Evolutionary conservation across 53 echinoderm and acorn worm genomes (phyloP).

Genomic region (Apostichopus leukothele): DNA sequence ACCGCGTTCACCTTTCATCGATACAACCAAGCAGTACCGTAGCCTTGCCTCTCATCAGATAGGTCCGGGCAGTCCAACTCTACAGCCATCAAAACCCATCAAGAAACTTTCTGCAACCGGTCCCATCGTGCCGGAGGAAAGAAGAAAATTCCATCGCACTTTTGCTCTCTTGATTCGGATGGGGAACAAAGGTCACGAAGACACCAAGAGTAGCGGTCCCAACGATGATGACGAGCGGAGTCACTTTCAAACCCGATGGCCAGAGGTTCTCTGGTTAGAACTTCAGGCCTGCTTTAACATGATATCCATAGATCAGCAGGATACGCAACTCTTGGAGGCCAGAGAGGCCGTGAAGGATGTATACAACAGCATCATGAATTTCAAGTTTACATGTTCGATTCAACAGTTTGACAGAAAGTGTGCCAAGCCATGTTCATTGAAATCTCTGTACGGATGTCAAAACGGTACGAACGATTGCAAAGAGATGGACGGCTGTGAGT

Average conservation of each 20-base stretch:
- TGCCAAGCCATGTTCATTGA: conserved; percentile 28
- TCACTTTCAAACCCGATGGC: conserved; percentile 72
- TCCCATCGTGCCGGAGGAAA: conserved; percentile 45
- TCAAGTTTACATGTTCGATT: conserved; percentile 52
- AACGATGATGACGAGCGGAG: not conserved
- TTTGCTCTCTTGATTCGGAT: conserved; percentile 86
- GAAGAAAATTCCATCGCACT: conserved; percentile 78
- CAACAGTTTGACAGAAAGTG: not conserved
- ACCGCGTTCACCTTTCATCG: conserved; percentile 43
- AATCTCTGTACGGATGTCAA: not conserved
- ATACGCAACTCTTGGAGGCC: conserved; percentile 57
- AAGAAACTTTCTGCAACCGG: conserved; percentile 30
- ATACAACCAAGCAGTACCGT: conserved; percentile 44
- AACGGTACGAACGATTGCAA: not conserved
- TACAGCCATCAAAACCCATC: not conserved
- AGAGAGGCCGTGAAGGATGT: conserved; percentile 62
- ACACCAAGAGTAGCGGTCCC: conserved; percentile 34
- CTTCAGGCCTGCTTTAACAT: conserved; percentile 79
- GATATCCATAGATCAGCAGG: conserved; percentile 73
- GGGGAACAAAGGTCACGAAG: conserved; percentile 71
- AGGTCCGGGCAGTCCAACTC: not conserved
- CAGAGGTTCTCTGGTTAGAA: conserved; percentile 85
- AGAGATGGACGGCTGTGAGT: not conserved
- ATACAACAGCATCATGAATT: conserved; percentile 65
- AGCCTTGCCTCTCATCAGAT: conserved; percentile 33